Conservation (phyloP, 37 sponge, comb jelly and placozoan species). For the Chondrilla cf. caribensis region DNA sequence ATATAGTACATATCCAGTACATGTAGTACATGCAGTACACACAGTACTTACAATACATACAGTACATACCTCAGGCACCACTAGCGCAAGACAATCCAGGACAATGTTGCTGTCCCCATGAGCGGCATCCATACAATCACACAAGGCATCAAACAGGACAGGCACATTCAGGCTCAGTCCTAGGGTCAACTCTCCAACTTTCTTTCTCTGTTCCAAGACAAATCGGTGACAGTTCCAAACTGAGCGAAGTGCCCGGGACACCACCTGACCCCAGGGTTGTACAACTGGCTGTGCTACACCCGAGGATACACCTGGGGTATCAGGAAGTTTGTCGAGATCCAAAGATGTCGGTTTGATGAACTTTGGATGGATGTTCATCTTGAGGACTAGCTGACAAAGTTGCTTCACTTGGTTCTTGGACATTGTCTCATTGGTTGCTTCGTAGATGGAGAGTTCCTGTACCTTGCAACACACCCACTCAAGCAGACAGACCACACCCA, state of each 20-base stretch:
- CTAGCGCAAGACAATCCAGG: slow-evolving; percentile 26
- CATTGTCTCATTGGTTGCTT: neutral
- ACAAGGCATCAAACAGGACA: slow-evolving; percentile 19
- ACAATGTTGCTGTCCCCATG: neutral
- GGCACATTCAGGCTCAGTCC: neutral
- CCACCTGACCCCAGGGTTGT: slow-evolving; percentile 33
- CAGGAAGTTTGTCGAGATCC: neutral
- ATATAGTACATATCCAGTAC: neutral
- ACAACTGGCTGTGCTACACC: too few relatives aligned
- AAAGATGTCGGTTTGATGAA: neutral
- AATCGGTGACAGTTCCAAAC: slow-evolving; percentile 58
- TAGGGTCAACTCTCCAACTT: neutral
- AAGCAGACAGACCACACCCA: slow-evolving; percentile 12
- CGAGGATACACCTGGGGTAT: too few relatives aligned
- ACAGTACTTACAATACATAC: neutral
- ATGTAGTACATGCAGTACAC: neutral
- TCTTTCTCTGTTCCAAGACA: neutral
- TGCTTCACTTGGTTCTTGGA: neutral
- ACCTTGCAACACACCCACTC: neutral
- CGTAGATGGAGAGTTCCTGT: neutral
- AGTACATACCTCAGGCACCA: slow-evolving; percentile 53
- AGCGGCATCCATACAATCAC: slow-evolving; percentile 40
- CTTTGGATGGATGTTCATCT: neutral
- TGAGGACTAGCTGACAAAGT: neutral
- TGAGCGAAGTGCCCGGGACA: slow-evolving; percentile 27